These are phyloP conservation scores for Anser cygnoides DNA, from an alignment of 2,113 vertebrate species.

Conservation along the genomic window DNA sequence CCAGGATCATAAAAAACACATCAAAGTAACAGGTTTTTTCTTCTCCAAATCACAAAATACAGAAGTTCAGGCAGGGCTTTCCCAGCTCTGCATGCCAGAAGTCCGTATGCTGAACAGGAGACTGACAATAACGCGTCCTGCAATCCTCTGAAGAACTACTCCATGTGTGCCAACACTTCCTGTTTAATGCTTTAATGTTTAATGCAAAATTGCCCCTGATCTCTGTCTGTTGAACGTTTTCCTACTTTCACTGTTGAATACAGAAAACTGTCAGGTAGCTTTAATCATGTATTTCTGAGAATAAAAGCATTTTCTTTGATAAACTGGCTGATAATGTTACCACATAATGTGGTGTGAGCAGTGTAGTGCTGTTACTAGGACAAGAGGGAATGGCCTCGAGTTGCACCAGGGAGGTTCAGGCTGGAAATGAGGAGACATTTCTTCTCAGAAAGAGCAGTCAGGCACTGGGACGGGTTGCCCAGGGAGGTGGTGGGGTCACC, in stretches of 20 bases:
- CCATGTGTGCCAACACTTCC: not conserved
- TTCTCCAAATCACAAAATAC: not conserved
- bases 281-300: too few species aligned
- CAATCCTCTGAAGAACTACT: not conserved
- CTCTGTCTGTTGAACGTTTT: not conserved
- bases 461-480: too few species aligned
- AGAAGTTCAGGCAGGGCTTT: not conserved
- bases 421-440: too few species aligned
- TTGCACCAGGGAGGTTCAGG: too few species aligned
- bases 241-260: not conserved
- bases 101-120: not conserved
- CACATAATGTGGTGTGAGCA: too few species aligned
- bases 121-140: not conserved
- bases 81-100: not conserved
- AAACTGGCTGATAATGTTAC: too few species aligned
- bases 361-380: too few species aligned
- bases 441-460: too few species aligned
- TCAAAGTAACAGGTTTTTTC: not conserved
- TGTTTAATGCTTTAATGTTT: not conserved
- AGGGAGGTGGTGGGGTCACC: too few species aligned
- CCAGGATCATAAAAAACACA: not conserved
- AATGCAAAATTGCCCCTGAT: not conserved
- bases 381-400: too few species aligned
- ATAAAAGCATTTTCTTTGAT: too few species aligned
- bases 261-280: too few species aligned